A percentile compares a stretch with the other conserved stretches of the same genome.
Conservation (phyloP, 2,113 vertebrate species). For the Plecotus auritus region DNA sequence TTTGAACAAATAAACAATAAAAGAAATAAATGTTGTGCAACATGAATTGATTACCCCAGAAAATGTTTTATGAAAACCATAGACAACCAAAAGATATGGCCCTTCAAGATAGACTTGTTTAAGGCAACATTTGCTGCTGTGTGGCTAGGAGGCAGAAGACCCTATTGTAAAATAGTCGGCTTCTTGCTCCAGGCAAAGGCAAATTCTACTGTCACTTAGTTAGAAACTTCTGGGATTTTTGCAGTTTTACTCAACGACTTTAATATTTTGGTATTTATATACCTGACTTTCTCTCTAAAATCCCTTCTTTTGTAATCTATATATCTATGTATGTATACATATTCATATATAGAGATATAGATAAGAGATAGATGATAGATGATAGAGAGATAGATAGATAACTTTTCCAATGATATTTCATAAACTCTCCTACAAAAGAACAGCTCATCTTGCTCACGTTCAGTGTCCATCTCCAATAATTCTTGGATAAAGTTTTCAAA, state of each 20-base stretch:
- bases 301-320: slow-evolving; percentile 49
- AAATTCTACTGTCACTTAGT: slow-evolving; percentile 77
- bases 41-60: slow-evolving; percentile 64
- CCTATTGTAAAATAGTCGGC: slow-evolving; percentile 76
- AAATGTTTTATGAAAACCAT: slow-evolving; percentile 65
- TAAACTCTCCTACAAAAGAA: not conserved
- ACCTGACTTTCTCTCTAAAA: slow-evolving; percentile 36
- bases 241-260: slow-evolving; percentile 71
- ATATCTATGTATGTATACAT: not conserved
- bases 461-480: not conserved
- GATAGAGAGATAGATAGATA: not conserved
- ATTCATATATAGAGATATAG: not conserved
- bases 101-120: slow-evolving; percentile 73
- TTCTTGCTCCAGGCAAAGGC: slow-evolving; percentile 75
- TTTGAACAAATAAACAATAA: slow-evolving; percentile 56
- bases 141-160: slow-evolving; percentile 73
- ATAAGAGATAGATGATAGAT: too few relatives aligned
- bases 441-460: not conserved
- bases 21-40: slow-evolving; percentile 48
- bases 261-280: slow-evolving; percentile 61
- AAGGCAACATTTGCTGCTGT: slow-evolving; percentile 72
- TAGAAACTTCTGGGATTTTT: slow-evolving; percentile 75
- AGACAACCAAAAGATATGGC: slow-evolving; percentile 67
- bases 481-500: not conserved
- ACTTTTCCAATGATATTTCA: not conserved